Evolutionary conservation across 2,888 invertebrate species (phyloP).

Genomic region (Noctuana brunneofusca): DNA sequence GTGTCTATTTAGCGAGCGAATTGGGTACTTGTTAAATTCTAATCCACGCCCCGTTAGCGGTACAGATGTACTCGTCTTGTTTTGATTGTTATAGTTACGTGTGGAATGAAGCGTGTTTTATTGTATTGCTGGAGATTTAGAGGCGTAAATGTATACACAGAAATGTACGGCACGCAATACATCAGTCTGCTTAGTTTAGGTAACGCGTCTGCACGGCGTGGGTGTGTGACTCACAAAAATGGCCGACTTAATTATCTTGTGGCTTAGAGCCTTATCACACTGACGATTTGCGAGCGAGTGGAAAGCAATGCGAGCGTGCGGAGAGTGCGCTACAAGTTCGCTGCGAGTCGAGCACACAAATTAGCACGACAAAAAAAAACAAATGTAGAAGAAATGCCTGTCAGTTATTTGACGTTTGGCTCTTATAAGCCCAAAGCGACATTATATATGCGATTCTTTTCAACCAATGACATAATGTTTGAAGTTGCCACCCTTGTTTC

Average conservation of each 20-base stretch:
- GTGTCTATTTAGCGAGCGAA: not conserved
- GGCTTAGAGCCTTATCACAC: conserved; percentile 13
- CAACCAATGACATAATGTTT: too few species aligned
- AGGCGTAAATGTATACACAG: conserved; percentile 8
- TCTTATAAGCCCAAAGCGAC: too few species aligned
- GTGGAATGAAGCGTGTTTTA: conserved; percentile 1
- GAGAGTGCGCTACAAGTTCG: too few species aligned
- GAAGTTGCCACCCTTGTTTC: too few species aligned
- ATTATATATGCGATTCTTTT: too few species aligned
- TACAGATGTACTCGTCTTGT: conserved; percentile 4
- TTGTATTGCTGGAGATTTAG: not conserved
- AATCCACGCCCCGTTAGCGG: not conserved
- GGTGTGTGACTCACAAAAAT: conserved; percentile 28
- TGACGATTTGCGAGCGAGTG: too few species aligned
- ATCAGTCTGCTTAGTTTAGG: conserved; percentile 12
- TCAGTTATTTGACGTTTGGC: too few species aligned
- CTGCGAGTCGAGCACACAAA: too few species aligned
- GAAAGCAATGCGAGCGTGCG: not conserved
- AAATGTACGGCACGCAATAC: conserved; percentile 7
- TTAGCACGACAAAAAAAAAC: too few species aligned
- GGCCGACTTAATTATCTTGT: conserved; percentile 24
- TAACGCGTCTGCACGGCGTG: conserved; percentile 16
- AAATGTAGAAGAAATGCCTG: too few species aligned
- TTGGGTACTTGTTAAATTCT: not conserved
- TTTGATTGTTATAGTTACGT: not conserved